These are phyloP conservation scores for Amblyraja radiata DNA, from an alignment of 2,797 vertebrate genomes.

Conservation along the genomic window DNA sequence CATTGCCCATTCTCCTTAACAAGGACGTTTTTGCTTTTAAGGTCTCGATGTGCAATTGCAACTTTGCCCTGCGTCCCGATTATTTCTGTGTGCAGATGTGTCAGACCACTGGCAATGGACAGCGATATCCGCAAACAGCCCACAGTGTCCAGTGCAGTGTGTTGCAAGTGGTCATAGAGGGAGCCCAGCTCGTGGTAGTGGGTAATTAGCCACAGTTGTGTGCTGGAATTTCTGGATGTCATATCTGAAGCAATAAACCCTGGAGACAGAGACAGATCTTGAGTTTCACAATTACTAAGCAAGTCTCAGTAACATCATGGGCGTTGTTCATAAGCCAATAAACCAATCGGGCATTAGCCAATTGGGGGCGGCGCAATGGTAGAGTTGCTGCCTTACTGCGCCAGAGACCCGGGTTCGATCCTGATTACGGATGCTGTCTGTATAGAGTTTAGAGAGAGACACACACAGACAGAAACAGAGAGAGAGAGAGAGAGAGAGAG, in stretches of 20 bases:
- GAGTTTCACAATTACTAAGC: not conserved
- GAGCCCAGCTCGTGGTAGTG: slow-evolving; percentile 97
- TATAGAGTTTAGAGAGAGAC: no score
- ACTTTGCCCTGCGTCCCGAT: slow-evolving; percentile 96
- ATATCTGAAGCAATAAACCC: slow-evolving; percentile 96
- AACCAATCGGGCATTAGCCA: not conserved
- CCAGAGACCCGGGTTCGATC: no score
- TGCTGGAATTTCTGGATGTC: slow-evolving; percentile 96
- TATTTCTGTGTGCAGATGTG: slow-evolving; percentile 93
- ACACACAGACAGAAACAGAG: no score
- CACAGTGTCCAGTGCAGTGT: slow-evolving; percentile 81
- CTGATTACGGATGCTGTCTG: no score
- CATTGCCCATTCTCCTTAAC: slow-evolving; percentile 96
- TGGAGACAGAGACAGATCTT: slow-evolving; percentile 42
- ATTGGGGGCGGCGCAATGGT: no score
- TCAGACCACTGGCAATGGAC: slow-evolving; percentile 86
- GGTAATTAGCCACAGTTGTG: slow-evolving; percentile 93
- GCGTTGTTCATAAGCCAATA: not conserved
- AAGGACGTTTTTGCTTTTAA: slow-evolving; percentile 97
- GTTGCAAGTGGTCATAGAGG: slow-evolving; percentile 89
- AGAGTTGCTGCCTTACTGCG: no score
- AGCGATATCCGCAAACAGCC: slow-evolving; percentile 86
- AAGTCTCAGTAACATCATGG: not conserved
- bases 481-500: no score
- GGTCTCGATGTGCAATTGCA: slow-evolving; percentile 86